Percentiles rank a stretch among this genome's conserved stretches.
These are phyloP conservation scores for Oscheius sp. DNA, from an alignment of 2,888 invertebrate genomes.

Conservation along the genomic window DNA sequence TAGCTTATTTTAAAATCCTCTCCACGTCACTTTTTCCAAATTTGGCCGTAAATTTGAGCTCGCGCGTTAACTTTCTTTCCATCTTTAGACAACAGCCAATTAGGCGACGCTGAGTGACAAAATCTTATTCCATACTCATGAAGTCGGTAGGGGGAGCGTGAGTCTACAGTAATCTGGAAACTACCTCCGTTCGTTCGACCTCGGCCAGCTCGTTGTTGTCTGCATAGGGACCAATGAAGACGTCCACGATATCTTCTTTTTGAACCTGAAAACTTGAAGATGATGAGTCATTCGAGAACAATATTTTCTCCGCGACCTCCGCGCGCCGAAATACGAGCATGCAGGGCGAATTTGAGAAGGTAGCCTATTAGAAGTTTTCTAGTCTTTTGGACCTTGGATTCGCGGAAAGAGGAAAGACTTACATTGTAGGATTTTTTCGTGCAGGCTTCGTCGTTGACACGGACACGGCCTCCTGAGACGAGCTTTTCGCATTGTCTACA, in stretches of 20 bases:
- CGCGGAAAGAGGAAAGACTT: conserved; percentile 21
- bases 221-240: conserved; percentile 55
- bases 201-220: conserved; percentile 61
- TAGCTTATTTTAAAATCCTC: too few relatives aligned
- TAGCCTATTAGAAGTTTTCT: neutral
- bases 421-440: conserved; percentile 68
- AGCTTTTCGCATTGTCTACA: conserved; percentile 61
- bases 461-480: conserved; percentile 58
- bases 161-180: too few relatives aligned
- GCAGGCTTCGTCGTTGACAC: conserved; percentile 63
- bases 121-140: too few relatives aligned
- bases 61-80: too few relatives aligned
- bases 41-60: too few relatives aligned
- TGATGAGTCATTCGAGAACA: neutral
- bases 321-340: too few relatives aligned
- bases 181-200: conserved; percentile 55
- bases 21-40: too few relatives aligned
- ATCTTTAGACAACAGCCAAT: too few relatives aligned
- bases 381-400: neutral
- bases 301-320: too few relatives aligned
- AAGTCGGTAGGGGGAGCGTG: too few relatives aligned
- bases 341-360: neutral
- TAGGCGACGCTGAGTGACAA: too few relatives aligned
- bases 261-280: conserved; percentile 44
- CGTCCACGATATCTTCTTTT: conserved; percentile 59